Base-by-base conservation (phyloP, 2,888 invertebrate genomes). In the Drosophila subquinaria region DNA sequence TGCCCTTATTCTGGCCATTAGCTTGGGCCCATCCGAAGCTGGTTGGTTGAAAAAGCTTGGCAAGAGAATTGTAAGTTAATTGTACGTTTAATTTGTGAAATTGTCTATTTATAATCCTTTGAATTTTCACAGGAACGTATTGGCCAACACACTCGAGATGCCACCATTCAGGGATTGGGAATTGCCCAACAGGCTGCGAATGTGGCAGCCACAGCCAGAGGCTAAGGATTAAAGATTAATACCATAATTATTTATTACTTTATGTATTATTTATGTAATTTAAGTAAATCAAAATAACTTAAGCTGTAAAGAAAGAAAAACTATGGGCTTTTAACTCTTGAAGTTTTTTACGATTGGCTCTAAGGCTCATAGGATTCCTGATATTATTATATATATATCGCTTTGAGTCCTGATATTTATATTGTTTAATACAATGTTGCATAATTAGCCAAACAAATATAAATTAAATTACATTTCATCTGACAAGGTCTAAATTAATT, bases 81-180 rank as follows among this genome's bases (percentile, higher is more conserved):
- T 15, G 1, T 13, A 10, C 15, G 10, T 1, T 11, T 3, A 1
- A 17, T 4, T 23, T 4, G 5, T 3, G 11, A 3, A 11, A 33
- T 4, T 1, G 5, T 17, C 30, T 43, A 4, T 2, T 8, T 33
- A 50, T 6, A 1, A 48, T 5, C 13, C 23, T 0, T 10, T 52
- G 3, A 0, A 47, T 9, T 0, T 17, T 30, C 48, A 30, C 3
- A 91, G 91, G 90, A 91, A 69, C 86, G 90, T 33, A 55, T 88
- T 67, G 91, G 78, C 1, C 90, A 91, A 35, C 84, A 90, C 61
- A 84, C 90, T 17, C 78, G 92, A 5, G 90, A 91, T 83, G 92
- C 91, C 47, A 69, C 82, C 11, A 90, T 91, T 10, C 82, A 91
- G 55, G 70, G 65, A 4, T 40, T 91, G 20, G 85, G 77, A 3